Evolutionary conservation across 2,113 vertebrate genomes (phyloP), one percentile per base, ranked within the genome.

Genomic region (Barbus barbus): DNA sequence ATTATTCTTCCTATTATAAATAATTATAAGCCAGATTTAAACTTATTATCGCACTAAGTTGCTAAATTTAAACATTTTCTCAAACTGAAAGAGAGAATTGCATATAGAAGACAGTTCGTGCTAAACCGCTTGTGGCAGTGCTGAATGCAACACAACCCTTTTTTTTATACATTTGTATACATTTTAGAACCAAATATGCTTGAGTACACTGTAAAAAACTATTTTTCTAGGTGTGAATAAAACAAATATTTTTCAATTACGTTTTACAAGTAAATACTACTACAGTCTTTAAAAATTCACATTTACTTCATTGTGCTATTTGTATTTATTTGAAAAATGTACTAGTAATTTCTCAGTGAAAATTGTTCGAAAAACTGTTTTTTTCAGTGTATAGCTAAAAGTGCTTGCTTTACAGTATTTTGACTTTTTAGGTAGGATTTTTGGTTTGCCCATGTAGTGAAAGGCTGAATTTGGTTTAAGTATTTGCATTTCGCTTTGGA

Each of bases 401-500:
- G 5, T 65, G 61, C 22, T 73, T 44, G 69, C 33, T 44, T 73
- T 16, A 46, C 5, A 76, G 48, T 33, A 53, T 28, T 33, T 53
- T 76, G 24, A 74, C 28, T 41, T 18, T n/a, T 18, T 41, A 71
- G 1, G 11, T 74, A 53, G 16, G 18, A 31, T 14, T 78, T 44
- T 69, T 38, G 33, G 12, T 33, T 60, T 58, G 7, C 14, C 5
- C 41, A 28, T 28, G 9, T 28, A 33, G 18, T 63, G 16, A 16
- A 44, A 9, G 1, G 48, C 26, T 56, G 41, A 18, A 41, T 72
- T 38, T 28, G 7, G 16, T 53, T 48, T 65, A 36, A 36, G 7
- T 36, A 4, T 46, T 80, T 71, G 18, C 12, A 33, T 69, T 51
- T 82, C 53, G 8, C 31, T 53, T 82, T 82, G 65, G 28, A 99